A percentile compares a stretch with the other conserved stretches of the same genome.
Conservation (phyloP, 53 echinoderm and acorn worm genomes). For the Henricia sp. region DNA sequence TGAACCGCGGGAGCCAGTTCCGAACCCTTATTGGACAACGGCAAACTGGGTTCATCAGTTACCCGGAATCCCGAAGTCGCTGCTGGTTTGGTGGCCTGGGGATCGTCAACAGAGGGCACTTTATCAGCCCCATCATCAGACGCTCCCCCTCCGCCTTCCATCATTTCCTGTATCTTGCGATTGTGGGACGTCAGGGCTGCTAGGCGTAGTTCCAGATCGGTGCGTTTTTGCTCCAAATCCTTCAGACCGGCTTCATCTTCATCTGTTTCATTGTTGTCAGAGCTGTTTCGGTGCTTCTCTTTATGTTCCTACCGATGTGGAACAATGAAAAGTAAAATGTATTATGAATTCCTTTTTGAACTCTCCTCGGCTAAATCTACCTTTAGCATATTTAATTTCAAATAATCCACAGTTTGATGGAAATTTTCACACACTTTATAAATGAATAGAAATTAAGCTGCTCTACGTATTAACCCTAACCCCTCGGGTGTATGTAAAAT, state of each 20-base stretch:
- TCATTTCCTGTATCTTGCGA: constrained; percentile 71
- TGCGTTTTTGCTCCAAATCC: constrained; percentile 40
- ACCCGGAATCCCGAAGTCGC: background rate
- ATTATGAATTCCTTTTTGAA: too few species aligned
- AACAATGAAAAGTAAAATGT: background rate
- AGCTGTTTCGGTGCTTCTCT: constrained; percentile 11
- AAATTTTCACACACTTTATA: too few species aligned
- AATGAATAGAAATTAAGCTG: too few species aligned
- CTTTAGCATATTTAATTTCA: too few species aligned
- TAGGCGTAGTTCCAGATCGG: constrained; percentile 62
- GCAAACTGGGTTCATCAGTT: background rate
- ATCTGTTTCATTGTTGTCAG: constrained; percentile 5
- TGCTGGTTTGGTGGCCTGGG: constrained; percentile 10
- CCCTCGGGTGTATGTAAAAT: too few species aligned
- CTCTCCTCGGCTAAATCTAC: too few species aligned
- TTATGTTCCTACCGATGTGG: background rate
- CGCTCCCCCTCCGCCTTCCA: constrained; percentile 6
- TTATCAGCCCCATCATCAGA: background rate
- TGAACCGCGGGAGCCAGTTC: background rate
- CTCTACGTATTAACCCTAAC: too few species aligned
- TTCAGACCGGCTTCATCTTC: constrained; percentile 51
- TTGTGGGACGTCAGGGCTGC: constrained; percentile 66
- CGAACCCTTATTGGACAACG: background rate
- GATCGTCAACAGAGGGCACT: background rate
- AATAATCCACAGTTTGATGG: too few species aligned